Conservation (phyloP, 2,797 vertebrate species). For the Huso huso region DNA sequence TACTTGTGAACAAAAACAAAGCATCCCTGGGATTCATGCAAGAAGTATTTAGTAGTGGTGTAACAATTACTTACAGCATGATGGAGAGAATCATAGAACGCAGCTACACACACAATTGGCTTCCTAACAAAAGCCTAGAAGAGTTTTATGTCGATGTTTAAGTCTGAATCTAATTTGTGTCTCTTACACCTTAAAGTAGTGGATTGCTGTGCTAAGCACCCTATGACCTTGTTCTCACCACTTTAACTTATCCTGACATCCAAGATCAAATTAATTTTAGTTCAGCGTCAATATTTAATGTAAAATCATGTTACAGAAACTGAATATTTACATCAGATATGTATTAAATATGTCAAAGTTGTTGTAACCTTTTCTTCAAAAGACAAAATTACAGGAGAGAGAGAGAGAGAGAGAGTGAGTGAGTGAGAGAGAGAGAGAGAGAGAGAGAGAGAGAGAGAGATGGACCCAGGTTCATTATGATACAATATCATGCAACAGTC, state of each 20-base stretch:
- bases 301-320: conserved; percentile 12
- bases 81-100: too few relatives aligned
- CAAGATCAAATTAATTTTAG: conserved; percentile 12
- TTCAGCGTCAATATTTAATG: conserved; percentile 33
- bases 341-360: conserved; percentile 26
- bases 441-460: neutral
- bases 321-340: conserved; percentile 28
- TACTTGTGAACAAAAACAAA: too few relatives aligned
- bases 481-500: neutral
- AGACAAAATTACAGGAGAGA: neutral
- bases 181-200: too few relatives aligned
- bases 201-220: too few relatives aligned
- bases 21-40: too few relatives aligned
- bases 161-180: too few relatives aligned
- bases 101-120: too few relatives aligned
- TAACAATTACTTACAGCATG: too few relatives aligned
- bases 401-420: neutral
- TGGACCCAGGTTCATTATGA: neutral
- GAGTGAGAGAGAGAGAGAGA: neutral
- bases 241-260: neutral
- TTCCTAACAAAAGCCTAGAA: too few relatives aligned
- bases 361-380: conserved; percentile 9
- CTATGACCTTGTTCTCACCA: neutral
- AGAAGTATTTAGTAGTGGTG: too few relatives aligned
- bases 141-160: too few relatives aligned